Base-by-base conservation (phyloP, 2,888 invertebrate genomes). In the Tromatobia lineatoria region DNA sequence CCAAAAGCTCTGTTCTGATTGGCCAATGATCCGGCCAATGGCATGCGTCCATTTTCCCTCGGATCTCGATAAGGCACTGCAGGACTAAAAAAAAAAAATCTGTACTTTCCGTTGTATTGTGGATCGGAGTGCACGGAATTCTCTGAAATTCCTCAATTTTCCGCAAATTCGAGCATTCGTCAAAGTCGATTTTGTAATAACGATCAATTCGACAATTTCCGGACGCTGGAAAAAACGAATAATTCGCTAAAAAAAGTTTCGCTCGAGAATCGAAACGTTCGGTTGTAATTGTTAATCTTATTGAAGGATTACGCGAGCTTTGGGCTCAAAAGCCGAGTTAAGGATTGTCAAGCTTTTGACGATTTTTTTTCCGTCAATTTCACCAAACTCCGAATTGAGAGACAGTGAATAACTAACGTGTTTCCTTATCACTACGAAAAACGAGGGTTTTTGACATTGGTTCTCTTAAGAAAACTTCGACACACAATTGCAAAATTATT, bases 401-500 rank as follows among this genome's bases (percentile, higher is more conserved):
- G 18, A 1, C 13, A 13, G 25, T 20, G 18, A 20, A 54, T 7
- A 54, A 13, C 23, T 7, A 38, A 38, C 10, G 1, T 3, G 0
- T 3, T 25, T 23, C 4, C 0, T 57, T 25, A 10, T 25, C 23
- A 18, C 18, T 2, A 1, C 8, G 10, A n/a, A 61, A 34, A n/a
- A 2, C n/a, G 59, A 18, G 0, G 2, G 1, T 54, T 61, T 6
- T 3, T 13, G 42, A 42, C 38, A 20, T 38, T 42, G 2, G 3
- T 64, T 11, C 8, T 34, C 6, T 3, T 18, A 2, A n/a, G 10
- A 0, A 7, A 8, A 15, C 3, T 8, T 2, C 13, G 13, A 10
- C 11, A 8, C 13, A 18, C 25, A 59, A 73, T 38, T 57, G 57
- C 73, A 59, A 29, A 29, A 73, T 59, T 73, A 59, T 71, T 71